A percentile compares a stretch with the other conserved stretches of the same genome.
Conservation (phyloP, 2,888 invertebrate species). For the Drosophila hamatofila region DNA sequence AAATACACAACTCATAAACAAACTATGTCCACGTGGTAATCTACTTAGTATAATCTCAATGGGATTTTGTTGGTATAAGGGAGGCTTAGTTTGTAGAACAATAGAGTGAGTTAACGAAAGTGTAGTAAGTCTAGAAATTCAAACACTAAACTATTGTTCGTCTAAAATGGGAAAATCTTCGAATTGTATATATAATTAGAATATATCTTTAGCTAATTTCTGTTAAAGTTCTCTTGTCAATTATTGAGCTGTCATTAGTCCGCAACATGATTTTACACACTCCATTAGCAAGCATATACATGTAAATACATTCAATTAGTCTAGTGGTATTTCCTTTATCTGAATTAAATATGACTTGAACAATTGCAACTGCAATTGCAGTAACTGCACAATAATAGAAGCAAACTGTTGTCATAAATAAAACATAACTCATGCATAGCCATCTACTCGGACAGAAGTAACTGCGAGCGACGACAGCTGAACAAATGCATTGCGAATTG, state of each 20-base stretch:
- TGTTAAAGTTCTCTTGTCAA: slow-evolving; percentile 13
- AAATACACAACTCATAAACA: background rate
- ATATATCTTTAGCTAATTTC: slow-evolving; percentile 3
- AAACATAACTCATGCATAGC: slow-evolving; percentile 38
- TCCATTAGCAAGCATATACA: slow-evolving; percentile 3
- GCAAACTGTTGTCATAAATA: slow-evolving; percentile 38
- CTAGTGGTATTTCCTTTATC: slow-evolving; percentile 10
- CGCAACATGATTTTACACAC: slow-evolving; percentile 14
- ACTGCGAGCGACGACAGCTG: slow-evolving; percentile 29
- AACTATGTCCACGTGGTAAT: background rate
- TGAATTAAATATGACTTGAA: slow-evolving; percentile 42
- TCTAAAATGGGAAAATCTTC: background rate
- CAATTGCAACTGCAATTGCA: slow-evolving; percentile 5
- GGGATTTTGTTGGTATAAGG: background rate
- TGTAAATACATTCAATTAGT: slow-evolving; percentile 21
- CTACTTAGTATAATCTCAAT: background rate
- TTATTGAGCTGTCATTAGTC: slow-evolving; percentile 4
- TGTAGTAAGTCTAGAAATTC: background rate
- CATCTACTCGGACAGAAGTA: slow-evolving; percentile 14
- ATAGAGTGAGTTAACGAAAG: background rate
- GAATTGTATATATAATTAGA: too few relatives aligned
- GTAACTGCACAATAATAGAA: slow-evolving; percentile 16
- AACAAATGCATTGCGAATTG: slow-evolving; percentile 34
- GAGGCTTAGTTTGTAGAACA: too few relatives aligned
- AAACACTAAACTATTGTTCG: background rate